Evolutionary conservation across 2,797 vertebrate genomes (phyloP).

Genomic region (Eutrigla gurnardus): DNA sequence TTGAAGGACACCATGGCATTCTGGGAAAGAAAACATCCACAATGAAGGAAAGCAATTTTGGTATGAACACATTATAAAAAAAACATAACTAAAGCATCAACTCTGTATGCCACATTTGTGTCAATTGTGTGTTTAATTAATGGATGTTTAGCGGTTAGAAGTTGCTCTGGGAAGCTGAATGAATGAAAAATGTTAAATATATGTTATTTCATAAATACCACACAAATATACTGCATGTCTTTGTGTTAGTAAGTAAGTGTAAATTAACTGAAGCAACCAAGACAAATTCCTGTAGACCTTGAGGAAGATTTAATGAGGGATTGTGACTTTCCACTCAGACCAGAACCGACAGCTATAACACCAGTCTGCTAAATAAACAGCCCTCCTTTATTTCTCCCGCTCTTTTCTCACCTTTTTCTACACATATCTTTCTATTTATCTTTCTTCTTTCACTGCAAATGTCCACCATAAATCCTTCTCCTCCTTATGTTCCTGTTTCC

Average conservation of each 20-base stretch:
- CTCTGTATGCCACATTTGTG: background rate
- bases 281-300: slow-evolving; percentile 10
- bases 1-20: slow-evolving; percentile 95
- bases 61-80: background rate
- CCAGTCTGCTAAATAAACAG: slow-evolving; percentile 33
- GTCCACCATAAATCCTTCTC: background rate
- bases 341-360: slow-evolving; percentile 32
- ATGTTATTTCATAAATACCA: background rate
- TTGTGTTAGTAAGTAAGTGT: background rate
- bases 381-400: background rate
- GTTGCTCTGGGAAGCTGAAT: background rate
- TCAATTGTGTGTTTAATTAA: background rate
- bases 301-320: slow-evolving; percentile 38
- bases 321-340: slow-evolving; percentile 29
- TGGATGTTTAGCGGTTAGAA: background rate
- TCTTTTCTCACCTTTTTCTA: background rate
- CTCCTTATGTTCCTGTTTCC: background rate
- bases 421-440: background rate
- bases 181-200: background rate
- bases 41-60: background rate
- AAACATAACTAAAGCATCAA: background rate
- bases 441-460: background rate
- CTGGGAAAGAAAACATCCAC: slow-evolving; percentile 70
- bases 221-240: background rate
- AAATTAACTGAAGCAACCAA: background rate